These are phyloP conservation scores for Scolopax mira DNA, from an alignment of 2,113 vertebrate species.

Conservation along the genomic window DNA sequence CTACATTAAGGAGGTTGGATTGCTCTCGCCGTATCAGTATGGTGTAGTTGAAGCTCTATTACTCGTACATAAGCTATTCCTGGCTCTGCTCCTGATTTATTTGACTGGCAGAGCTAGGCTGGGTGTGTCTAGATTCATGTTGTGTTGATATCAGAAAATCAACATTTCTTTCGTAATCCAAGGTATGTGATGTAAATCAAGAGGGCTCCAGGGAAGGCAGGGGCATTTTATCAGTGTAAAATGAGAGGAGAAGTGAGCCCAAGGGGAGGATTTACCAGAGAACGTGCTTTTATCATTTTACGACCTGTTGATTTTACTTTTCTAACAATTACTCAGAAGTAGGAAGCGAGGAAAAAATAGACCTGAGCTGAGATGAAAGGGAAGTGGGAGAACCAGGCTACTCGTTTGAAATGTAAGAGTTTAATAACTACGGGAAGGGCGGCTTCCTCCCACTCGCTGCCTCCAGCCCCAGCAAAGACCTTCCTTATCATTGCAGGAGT, in stretches of 20 bases:
- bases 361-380: neutral
- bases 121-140: conserved; percentile 34
- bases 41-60: conserved; percentile 22
- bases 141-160: conserved; percentile 40
- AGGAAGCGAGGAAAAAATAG: neutral
- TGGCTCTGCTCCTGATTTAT: conserved; percentile 45
- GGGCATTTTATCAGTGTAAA: conserved; percentile 18
- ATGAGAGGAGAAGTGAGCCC: conserved; percentile 35
- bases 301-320: conserved; percentile 52
- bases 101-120: neutral
- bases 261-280: conserved; percentile 32
- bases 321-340: conserved; percentile 19
- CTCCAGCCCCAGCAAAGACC: neutral
- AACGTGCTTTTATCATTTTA: conserved; percentile 51
- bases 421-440: neutral
- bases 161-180: conserved; percentile 5
- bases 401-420: neutral
- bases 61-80: conserved; percentile 10
- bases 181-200: conserved; percentile 41
- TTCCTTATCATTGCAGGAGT: neutral
- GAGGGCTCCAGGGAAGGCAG: conserved; percentile 33
- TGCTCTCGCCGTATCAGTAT: neutral
- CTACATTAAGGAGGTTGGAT: conserved; percentile 32
- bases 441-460: neutral
- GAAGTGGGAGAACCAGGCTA: neutral